phyloP scores from a whole-genome alignment of 2,113 vertebrate genomes.

The Synodontis membranacea region DNA sequence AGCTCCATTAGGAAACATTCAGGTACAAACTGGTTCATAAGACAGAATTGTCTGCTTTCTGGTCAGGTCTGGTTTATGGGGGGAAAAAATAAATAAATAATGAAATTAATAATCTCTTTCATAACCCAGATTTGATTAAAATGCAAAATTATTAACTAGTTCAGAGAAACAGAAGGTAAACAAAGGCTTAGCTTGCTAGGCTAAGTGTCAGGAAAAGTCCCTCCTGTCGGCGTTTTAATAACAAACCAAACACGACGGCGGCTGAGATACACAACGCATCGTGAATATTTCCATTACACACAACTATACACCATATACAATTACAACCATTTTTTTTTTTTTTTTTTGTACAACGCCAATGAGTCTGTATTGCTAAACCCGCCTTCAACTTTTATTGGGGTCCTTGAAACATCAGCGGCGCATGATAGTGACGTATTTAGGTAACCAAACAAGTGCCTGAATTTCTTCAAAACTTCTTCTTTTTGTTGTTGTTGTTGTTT shows the following conservation, averaged over 20 bases:
- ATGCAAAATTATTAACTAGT: neutral
- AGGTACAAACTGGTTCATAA: neutral
- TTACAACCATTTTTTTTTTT: neutral
- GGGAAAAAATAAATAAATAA: no score
- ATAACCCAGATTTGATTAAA: neutral
- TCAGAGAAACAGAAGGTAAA: neutral
- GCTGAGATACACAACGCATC: neutral
- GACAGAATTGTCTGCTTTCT: neutral
- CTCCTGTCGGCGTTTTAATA: neutral
- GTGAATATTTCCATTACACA: neutral
- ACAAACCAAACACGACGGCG: no score
- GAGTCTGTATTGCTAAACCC: conserved; percentile 46
- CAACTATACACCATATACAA: conserved; percentile 2
- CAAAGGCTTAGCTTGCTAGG: conserved; percentile 1
- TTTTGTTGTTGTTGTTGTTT: no score
- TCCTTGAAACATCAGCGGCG: conserved; percentile 50
- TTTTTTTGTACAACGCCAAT: conserved; percentile 49
- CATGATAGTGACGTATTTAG: conserved; percentile 51
- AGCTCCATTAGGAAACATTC: neutral
- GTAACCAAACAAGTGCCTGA: neutral
- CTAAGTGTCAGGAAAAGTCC: neutral
- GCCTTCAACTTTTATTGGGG: conserved; percentile 59
- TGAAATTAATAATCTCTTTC: no score
- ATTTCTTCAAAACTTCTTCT: neutral
- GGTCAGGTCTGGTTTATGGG: neutral